Percentiles rank a stretch among this genome's conserved stretches.
These are phyloP conservation scores for Coendou prehensilis DNA, from an alignment of 2,797 vertebrate species.

Conservation along the genomic window DNA sequence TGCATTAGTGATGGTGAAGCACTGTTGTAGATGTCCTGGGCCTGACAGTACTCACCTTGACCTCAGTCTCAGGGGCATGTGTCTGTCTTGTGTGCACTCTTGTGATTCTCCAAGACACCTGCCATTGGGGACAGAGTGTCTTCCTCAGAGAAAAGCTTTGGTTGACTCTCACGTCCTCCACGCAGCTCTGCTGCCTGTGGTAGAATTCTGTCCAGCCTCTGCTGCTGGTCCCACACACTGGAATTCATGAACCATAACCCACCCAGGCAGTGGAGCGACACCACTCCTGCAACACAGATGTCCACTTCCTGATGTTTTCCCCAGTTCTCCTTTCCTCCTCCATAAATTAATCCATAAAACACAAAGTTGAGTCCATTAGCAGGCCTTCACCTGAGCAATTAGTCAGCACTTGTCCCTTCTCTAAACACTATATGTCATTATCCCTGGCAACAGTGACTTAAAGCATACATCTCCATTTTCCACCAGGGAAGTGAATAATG, in stretches of 20 bases:
- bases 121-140: not conserved
- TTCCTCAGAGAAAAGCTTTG: not conserved
- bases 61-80: not conserved
- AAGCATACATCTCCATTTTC: not conserved
- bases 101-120: not conserved
- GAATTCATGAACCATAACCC: not conserved
- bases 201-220: not conserved
- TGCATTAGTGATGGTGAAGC: too few species aligned
- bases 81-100: not conserved
- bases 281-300: not conserved
- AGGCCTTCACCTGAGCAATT: not conserved
- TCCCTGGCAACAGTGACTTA: not conserved
- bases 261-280: too few species aligned
- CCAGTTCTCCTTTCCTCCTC: not conserved
- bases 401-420: not conserved
- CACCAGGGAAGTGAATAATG: not conserved
- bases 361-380: not conserved
- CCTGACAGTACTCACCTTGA: not conserved
- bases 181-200: not conserved
- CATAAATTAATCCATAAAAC: not conserved
- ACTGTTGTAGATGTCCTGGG: not conserved
- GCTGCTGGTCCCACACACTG: not conserved
- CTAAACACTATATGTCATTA: not conserved
- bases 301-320: not conserved
- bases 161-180: not conserved